phyloP scores from a whole-genome alignment of 1,140 invertebrate genomes.

The Zaprionus tsacasi region DNA sequence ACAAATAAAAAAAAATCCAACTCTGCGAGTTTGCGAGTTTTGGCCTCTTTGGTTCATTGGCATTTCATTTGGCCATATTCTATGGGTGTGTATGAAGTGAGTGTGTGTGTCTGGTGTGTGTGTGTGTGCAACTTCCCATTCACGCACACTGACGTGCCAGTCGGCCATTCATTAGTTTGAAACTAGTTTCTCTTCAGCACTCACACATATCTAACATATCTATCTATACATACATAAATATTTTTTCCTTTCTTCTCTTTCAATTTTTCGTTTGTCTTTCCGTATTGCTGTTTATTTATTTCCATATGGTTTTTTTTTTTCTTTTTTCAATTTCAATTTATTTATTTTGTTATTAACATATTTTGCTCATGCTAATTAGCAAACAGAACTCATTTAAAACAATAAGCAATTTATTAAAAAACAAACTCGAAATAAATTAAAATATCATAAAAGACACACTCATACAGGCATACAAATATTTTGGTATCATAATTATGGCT shows the following conservation, averaged over 20 bases:
- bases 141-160: conserved; percentile 56
- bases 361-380: conserved; percentile 71
- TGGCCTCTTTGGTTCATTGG: conserved; percentile 80
- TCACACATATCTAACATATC: conserved; percentile 27
- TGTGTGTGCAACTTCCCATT: conserved; percentile 72
- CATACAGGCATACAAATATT: conserved; percentile 1
- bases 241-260: conserved; percentile 36
- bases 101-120: conserved; percentile 5
- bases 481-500: conserved; percentile 44
- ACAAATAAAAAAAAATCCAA: conserved; percentile 54
- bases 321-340: conserved; percentile 37
- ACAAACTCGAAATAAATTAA: conserved; percentile 66
- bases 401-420: conserved; percentile 79
- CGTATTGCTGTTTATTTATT: conserved; percentile 26
- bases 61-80: conserved; percentile 71
- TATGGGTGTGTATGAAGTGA: conserved; percentile 4
- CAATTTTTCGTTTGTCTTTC: conserved; percentile 23
- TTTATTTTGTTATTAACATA: conserved; percentile 54
- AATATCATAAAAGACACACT: conserved; percentile 61
- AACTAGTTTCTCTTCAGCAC: conserved; percentile 71
- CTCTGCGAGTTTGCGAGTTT: conserved; percentile 36
- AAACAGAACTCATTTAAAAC: conserved; percentile 77
- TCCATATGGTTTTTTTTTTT: conserved; percentile 14
- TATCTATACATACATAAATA: conserved; percentile 21
- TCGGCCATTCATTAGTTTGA: conserved; percentile 70